phyloP scores from a whole-genome alignment of 2,113 vertebrate genomes.

The Coptodon rendalli region DNA sequence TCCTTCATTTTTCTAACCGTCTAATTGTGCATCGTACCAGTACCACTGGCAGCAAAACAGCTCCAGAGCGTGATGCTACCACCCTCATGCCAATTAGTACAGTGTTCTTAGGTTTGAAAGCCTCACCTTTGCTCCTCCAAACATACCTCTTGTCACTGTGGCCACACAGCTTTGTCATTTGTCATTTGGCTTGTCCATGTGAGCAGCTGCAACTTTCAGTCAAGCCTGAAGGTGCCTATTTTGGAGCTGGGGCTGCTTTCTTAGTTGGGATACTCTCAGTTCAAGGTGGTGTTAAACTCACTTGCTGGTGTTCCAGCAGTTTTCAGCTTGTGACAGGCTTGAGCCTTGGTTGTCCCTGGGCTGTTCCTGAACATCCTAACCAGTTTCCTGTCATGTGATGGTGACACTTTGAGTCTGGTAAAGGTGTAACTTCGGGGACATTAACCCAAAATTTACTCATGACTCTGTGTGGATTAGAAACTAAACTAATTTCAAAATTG shows the following conservation, averaged over 20 bases:
- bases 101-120: background rate
- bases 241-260: background rate
- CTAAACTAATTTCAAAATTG: background rate
- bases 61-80: background rate
- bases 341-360: background rate
- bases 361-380: background rate
- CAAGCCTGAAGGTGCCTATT: background rate
- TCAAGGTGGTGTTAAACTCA: fast-evolving
- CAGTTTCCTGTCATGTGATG: background rate
- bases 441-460: background rate
- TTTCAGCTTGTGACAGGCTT: background rate
- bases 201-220: background rate
- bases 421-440: background rate
- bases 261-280: background rate
- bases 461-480: background rate
- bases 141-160: background rate
- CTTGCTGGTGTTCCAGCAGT: background rate
- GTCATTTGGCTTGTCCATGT: background rate
- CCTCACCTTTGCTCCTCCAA: background rate
- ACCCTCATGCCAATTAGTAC: background rate
- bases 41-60: background rate
- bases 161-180: background rate
- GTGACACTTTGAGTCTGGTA: background rate
- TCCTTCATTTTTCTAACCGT: background rate
- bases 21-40: background rate